Evolutionary conservation across 2,113 vertebrate genomes (phyloP).

Genomic region (Oreochromis tanganicae): DNA sequence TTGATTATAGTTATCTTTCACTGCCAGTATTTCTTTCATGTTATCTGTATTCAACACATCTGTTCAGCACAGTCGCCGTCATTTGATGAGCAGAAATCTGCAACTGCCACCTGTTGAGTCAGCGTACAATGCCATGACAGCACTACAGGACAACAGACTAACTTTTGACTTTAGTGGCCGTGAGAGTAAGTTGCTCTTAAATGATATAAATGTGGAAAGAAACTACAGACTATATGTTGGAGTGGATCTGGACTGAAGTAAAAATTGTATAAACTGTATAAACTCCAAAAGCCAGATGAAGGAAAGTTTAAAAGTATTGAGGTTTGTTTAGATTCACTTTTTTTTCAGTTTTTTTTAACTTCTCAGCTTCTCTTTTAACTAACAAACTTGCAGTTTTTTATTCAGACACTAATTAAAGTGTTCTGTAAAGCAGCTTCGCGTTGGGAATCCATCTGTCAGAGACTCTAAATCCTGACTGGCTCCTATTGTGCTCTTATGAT

Average conservation of each 20-base stretch:
- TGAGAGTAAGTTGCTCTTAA: neutral
- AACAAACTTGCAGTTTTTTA: neutral
- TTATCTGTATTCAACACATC: neutral
- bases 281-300: neutral
- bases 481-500: neutral
- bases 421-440: neutral
- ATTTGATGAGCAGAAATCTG: neutral
- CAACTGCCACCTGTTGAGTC: neutral
- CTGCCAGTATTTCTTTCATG: neutral
- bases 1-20: conserved; percentile 3
- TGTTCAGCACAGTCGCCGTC: neutral
- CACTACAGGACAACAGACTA: neutral
- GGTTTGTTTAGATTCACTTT: neutral
- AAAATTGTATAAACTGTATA: neutral
- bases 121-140: neutral
- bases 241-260: neutral
- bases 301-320: neutral
- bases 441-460: neutral
- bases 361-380: neutral
- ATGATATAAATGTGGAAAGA: neutral
- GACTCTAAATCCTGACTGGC: neutral
- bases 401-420: neutral
- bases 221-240: neutral
- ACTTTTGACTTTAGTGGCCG: neutral
- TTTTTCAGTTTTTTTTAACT: neutral